phyloP scores from a whole-genome alignment of 2,113 vertebrate species.

The Hypomesus transpacificus region DNA sequence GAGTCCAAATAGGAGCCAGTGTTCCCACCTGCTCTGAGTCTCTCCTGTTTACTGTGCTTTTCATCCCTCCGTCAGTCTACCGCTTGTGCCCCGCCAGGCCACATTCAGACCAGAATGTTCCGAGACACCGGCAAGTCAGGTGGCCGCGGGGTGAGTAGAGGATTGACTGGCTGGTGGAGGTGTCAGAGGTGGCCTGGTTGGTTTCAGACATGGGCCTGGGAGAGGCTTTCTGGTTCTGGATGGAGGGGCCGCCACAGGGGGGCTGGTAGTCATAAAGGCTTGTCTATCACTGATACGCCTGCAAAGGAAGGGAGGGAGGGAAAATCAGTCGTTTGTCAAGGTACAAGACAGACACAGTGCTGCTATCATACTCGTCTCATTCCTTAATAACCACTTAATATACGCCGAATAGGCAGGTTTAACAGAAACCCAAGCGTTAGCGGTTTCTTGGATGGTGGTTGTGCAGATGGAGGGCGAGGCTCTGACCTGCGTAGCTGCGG shows the following conservation, averaged over 20 bases:
- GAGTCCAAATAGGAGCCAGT: too few relatives aligned
- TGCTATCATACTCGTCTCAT: too few relatives aligned
- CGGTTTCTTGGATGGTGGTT: background rate
- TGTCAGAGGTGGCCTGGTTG: background rate
- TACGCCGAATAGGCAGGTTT: background rate
- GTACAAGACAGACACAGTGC: too few relatives aligned
- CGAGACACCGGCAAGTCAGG: too few relatives aligned
- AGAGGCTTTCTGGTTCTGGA: slow-evolving; percentile 13
- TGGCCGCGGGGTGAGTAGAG: too few relatives aligned
- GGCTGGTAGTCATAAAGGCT: slow-evolving; percentile 78
- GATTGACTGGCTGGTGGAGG: background rate
- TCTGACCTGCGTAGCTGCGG: slow-evolving; percentile 88
- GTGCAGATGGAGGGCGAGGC: slow-evolving; percentile 30
- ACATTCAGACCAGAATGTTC: too few relatives aligned
- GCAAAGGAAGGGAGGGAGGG: slow-evolving; percentile 17
- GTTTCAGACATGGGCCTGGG: slow-evolving; percentile 11
- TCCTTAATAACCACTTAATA: too few relatives aligned
- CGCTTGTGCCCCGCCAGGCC: too few relatives aligned
- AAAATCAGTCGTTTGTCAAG: background rate
- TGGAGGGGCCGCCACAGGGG: slow-evolving; percentile 27
- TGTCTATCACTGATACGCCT: slow-evolving; percentile 96
- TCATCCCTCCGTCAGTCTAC: too few relatives aligned
- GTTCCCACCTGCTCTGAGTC: too few relatives aligned
- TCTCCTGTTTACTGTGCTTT: too few relatives aligned
- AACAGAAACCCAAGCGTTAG: background rate